Evolutionary conservation across 2,888 invertebrate species (phyloP).

Genomic region (Amblyjoppa proteus): DNA sequence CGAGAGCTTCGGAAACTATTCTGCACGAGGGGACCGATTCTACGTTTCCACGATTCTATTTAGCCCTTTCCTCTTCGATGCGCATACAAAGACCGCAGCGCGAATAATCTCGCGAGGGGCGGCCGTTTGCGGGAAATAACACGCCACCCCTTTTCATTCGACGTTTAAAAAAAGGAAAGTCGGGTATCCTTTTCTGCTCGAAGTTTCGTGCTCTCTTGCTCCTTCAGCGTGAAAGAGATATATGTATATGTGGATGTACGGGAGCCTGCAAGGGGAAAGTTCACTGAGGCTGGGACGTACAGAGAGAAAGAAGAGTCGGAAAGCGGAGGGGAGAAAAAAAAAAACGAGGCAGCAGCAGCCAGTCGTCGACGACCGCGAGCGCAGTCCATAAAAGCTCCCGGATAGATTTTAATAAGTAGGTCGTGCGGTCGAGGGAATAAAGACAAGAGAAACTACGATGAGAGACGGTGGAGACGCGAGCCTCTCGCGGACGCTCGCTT

Average conservation of each 20-base stretch:
- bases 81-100: slow-evolving; percentile 15
- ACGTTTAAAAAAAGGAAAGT: slow-evolving; percentile 31
- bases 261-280: slow-evolving; percentile 32
- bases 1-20: neutral
- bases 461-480: neutral
- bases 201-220: slow-evolving; percentile 28
- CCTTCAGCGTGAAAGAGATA: neutral
- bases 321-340: slow-evolving; percentile 3
- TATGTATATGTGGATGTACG: slow-evolving; percentile 24
- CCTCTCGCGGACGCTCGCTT: slow-evolving; percentile 45
- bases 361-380: slow-evolving; percentile 27
- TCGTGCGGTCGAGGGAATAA: slow-evolving; percentile 59
- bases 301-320: neutral
- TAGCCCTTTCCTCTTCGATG: slow-evolving; percentile 25
- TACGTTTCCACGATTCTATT: neutral
- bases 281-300: slow-evolving; percentile 16
- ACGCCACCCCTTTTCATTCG: neutral
- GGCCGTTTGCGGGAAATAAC: slow-evolving; percentile 43
- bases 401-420: slow-evolving; percentile 67
- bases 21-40: neutral
- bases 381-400: slow-evolving; percentile 57
- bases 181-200: slow-evolving; percentile 42
- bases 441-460: slow-evolving; percentile 28
- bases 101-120: slow-evolving; percentile 7
- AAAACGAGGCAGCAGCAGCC: neutral